Evolutionary conservation across 1,140 invertebrate species (phyloP), one percentile per base, ranked within the genome.

Genomic region (Saccostrea cuccullata): DNA sequence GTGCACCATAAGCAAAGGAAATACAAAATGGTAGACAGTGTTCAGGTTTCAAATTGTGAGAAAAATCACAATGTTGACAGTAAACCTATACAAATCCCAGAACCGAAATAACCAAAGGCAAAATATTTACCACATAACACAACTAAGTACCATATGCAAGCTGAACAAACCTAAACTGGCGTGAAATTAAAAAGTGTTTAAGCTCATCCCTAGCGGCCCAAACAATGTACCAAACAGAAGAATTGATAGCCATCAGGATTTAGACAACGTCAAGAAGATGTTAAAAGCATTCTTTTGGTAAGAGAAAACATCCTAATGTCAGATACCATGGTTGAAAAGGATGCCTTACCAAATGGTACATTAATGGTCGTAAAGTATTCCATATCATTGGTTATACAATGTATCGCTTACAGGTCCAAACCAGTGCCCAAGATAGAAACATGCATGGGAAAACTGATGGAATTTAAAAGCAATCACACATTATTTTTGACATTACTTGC

Each of bases 231-330:
- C 30, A 77, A 77, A 77, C 26, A 77, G 5, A 11, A 26, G 70
- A 77, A 77, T 36, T 15, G 70, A 77, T 77, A 30, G 26, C 70
- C 23, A 30, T 77, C 70, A 77, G 26, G 60, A 15, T 77, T 77
- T 30, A 13, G 2, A 36, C 2, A 36, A 23, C 30, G 30, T 64
- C 70, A 77, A 30, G 70, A 36, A 30, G 70, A 77, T 77, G 26
- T 77, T 77, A 77, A 77, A 77, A 77, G 70, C 26, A 77, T 77
- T 77, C 70, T 77, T 73, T 77, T 77, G 5, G 23, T 3, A 36
- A 30, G 15, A 17, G 13, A 77, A 77, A 77, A 77, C 70, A 15
- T 77, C 26, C 70, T 77, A 77, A 26, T 73, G 67, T 73, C 67
- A 73, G 26, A 73, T 30, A 30, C n/a, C 67, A 73, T 8, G 23